Percentiles rank a stretch among this genome's conserved stretches.
These are phyloP conservation scores for Pao palembangensis DNA, from an alignment of 2,113 vertebrate species.

Conservation along the genomic window DNA sequence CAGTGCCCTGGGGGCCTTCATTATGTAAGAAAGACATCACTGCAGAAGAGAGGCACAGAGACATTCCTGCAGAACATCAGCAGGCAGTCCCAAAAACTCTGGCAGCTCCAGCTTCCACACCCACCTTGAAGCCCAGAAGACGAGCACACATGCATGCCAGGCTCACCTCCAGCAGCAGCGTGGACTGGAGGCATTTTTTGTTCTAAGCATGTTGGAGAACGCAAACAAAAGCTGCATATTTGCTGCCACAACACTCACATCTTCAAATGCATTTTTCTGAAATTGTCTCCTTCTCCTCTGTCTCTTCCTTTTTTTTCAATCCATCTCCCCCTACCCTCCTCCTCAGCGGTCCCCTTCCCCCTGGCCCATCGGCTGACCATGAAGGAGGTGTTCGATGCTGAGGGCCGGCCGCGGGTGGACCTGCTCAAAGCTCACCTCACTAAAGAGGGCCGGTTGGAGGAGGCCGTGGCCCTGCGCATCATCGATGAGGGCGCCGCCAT, in stretches of 20 bases:
- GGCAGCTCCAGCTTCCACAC: conserved; percentile 46
- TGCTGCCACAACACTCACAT: no score
- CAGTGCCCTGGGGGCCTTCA: conserved; percentile 65
- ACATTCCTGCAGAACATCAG: conserved; percentile 57
- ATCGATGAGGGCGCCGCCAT: conserved; percentile 81
- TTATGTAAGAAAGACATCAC: conserved; percentile 75
- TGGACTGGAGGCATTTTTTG: conserved; percentile 5
- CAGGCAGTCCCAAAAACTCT: conserved; percentile 54
- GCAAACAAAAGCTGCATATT: conserved; percentile 29
- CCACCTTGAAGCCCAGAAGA: conserved; percentile 20
- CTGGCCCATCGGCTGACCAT: conserved; percentile 81
- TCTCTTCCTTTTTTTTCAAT: conserved; percentile 8
- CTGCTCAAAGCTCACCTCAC: conserved; percentile 82
- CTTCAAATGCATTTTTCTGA: neutral
- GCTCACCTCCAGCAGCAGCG: neutral
- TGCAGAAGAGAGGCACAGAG: conserved; percentile 58
- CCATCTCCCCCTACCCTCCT: neutral
- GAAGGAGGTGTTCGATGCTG: conserved; percentile 82
- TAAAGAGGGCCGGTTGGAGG: conserved; percentile 81
- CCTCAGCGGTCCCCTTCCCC: conserved; percentile 79
- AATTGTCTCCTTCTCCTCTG: neutral
- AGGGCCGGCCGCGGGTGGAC: conserved; percentile 80
- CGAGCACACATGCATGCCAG: conserved; percentile 6
- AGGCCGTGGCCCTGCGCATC: conserved; percentile 80
- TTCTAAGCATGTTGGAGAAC: conserved; percentile 11